Base-by-base conservation (phyloP, 2,113 vertebrate genomes). In the Otolemur garnettii region DNA sequence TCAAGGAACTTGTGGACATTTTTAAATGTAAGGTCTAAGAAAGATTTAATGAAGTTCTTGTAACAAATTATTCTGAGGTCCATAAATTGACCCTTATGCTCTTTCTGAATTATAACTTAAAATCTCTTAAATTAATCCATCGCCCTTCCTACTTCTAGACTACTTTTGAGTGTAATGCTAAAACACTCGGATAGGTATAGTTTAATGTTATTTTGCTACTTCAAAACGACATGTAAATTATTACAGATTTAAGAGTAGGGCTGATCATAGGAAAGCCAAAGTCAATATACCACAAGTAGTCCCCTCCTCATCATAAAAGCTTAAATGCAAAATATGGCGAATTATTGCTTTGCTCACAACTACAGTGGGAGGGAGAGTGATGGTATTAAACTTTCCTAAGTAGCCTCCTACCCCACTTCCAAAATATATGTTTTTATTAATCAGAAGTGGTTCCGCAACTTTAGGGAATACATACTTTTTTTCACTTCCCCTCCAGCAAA, bases 71-170 rank as follows among this genome's bases (percentile, higher is more conserved):
- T 60, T 66, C 75, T 81, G 13, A 92, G 69, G 62, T 78, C 74
- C 81, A 15, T 85, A 62, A 85, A 77, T 45, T 81, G 71, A 74
- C 50, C 19, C 30, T 87, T 74, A 60, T 28, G n/a, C 22, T 57
- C 19, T 92, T 89, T 90, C 45, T 13, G n/a, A 95, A n/a, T 81
- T 93, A 12, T 62, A 78, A 68, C 79, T 85, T 59, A 45, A 82
- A 87, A 66, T 75, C 50, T 21, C 87, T 59, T 85, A 62, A 30
- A 22, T 83, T 59, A 90, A 74, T 91, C 82, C 28, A 38, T 88
- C 60, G 21, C 82, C 59, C 91, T 78, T 78, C 50, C 22, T 90
- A 42, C 38, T 74, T 83, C 22, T 68, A 57, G 62, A 74, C 21
- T 38, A 88, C 10, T 85, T 96, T 68, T 69, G 38, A 87, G 11